These are phyloP conservation scores for Drosophila paramelanica DNA, from an alignment of 2,888 invertebrate species.

Conservation along the genomic window DNA sequence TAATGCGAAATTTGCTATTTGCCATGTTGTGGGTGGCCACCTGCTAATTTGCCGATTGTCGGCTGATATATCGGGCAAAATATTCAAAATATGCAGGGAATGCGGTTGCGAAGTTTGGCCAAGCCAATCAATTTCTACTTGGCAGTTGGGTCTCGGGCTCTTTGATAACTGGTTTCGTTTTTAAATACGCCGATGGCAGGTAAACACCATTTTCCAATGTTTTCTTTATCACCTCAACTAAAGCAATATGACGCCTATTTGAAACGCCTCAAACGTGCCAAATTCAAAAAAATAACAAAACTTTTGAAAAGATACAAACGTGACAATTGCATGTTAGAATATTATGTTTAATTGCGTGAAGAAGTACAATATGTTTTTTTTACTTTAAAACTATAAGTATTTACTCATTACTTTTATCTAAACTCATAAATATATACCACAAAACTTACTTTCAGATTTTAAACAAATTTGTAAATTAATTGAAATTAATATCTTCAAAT, in stretches of 20 bases:
- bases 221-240: background rate
- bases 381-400: background rate
- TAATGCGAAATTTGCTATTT: conserved; percentile 25
- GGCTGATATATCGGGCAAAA: conserved; percentile 18
- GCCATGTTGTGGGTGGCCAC: conserved; percentile 49
- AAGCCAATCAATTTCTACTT: background rate
- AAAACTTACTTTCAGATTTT: too few relatives aligned
- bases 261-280: conserved; percentile 32
- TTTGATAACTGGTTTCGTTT: conserved; percentile 13
- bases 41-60: conserved; percentile 54
- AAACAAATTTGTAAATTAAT: too few relatives aligned
- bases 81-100: conserved; percentile 43
- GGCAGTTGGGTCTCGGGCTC: background rate
- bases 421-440: too few relatives aligned
- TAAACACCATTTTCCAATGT: conserved; percentile 16
- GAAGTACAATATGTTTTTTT: background rate
- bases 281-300: conserved; percentile 5
- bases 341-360: background rate
- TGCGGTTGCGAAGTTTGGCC: conserved; percentile 10
- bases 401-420: too few relatives aligned
- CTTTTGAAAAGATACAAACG: conserved; percentile 27
- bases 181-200: conserved; percentile 19
- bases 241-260: conserved; percentile 1
- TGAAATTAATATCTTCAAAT: too few relatives aligned
- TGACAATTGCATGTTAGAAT: conserved; percentile 20